Evolutionary conservation across 1,140 invertebrate genomes (phyloP).

Genomic region (Zaprionus africanus): DNA sequence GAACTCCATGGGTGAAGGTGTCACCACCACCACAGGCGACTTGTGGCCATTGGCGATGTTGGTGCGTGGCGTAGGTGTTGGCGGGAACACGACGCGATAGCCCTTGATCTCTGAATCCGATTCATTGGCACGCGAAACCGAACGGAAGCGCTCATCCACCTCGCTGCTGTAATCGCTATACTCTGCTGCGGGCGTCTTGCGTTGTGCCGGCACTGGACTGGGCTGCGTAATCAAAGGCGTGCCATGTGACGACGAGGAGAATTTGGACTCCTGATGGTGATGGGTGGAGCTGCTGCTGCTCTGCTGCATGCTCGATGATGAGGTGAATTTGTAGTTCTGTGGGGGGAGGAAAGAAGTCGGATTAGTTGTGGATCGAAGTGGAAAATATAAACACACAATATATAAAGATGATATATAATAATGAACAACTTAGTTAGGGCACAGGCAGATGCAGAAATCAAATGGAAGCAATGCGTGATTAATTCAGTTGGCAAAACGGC

Average conservation of each 20-base stretch:
- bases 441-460: slow-evolving; percentile 43
- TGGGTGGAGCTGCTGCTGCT: slow-evolving; percentile 66
- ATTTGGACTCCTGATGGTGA: slow-evolving; percentile 76
- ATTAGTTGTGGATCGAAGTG: background rate
- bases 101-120: slow-evolving; percentile 86
- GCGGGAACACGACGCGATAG: slow-evolving; percentile 86
- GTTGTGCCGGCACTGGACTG: slow-evolving; percentile 85
- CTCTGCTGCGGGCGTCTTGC: slow-evolving; percentile 89
- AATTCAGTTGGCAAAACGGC: background rate
- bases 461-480: background rate
- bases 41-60: slow-evolving; percentile 77
- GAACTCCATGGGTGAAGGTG: slow-evolving; percentile 86
- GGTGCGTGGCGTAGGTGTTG: slow-evolving; percentile 85
- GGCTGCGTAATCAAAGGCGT: slow-evolving; percentile 84
- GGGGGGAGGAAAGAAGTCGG: background rate
- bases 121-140: slow-evolving; percentile 86
- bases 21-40: slow-evolving; percentile 84
- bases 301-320: slow-evolving; percentile 71
- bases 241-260: slow-evolving; percentile 84
- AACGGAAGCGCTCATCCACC: slow-evolving; percentile 88
- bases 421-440: slow-evolving; percentile 20
- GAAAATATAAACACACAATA: background rate
- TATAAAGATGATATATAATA: slow-evolving; percentile 3
- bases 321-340: slow-evolving; percentile 72
- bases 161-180: slow-evolving; percentile 92